phyloP scores from a whole-genome alignment of 2,888 invertebrate species.

The Iselma pallidipennis region DNA sequence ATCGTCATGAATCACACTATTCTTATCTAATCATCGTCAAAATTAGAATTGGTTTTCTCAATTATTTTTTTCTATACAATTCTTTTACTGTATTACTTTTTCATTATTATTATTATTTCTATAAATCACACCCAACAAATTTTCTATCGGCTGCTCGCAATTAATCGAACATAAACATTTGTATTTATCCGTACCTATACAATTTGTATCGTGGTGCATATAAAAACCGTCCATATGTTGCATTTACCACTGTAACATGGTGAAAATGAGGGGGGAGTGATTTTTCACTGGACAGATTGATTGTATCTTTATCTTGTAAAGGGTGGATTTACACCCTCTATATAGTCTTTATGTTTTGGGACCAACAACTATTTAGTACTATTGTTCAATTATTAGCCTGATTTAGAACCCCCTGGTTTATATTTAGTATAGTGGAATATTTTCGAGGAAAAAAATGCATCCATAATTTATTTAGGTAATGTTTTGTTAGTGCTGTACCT shows the following conservation, averaged over 20 bases:
- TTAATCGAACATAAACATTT: constrained; percentile 2
- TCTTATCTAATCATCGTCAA: neutral
- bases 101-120: too few species aligned
- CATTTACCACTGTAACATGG: constrained; percentile 14
- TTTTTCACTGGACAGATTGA: constrained; percentile 43
- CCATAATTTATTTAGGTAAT: neutral
- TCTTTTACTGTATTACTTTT: too few species aligned
- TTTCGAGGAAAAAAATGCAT: neutral
- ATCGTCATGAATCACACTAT: neutral
- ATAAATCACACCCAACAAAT: neutral
- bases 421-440: neutral
- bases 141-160: neutral
- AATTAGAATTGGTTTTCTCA: neutral
- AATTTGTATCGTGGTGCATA: neutral
- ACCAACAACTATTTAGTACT: constrained; percentile 41
- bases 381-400: constrained; percentile 45
- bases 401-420: constrained; percentile 6
- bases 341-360: constrained; percentile 34
- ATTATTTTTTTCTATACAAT: neutral
- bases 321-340: constrained; percentile 47
- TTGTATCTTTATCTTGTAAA: constrained; percentile 50
- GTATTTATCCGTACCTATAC: neutral
- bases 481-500: constrained; percentile 9
- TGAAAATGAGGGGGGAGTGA: neutral
- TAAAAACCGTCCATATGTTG: constrained; percentile 19